Evolutionary conservation across 2,888 invertebrate species (phyloP), one percentile per base, ranked within the genome.

Genomic region (Phrixothrix hirtus): DNA sequence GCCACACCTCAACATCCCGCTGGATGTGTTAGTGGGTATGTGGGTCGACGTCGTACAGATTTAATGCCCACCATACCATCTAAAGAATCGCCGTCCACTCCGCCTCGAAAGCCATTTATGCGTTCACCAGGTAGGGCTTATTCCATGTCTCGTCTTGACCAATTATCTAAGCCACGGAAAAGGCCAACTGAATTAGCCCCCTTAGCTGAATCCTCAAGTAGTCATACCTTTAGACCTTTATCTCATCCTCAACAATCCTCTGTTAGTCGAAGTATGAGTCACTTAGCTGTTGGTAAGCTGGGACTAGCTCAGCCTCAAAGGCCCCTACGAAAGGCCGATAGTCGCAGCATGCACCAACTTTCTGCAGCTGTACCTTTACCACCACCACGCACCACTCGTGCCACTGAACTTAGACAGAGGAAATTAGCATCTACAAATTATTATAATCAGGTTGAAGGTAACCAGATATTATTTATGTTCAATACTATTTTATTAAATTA

Each of bases 71-170:
- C 93, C 66, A 83, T 90, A 76, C 92, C 92, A 65, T 86, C 86
- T 57, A 79, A 86, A 67, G 87, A 87, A 69, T 75, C 65, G 75
- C 75, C 69, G 34, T 54, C 77, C 7, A 56, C 79, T 67, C 74
- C 79, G 66, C 78, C 80, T 64, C 74, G 73, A 64, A 80, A 75
- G 66, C 72, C 75, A 55, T 72, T 76, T 59, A 73, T 73, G 61
- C 72, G 75, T 58, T 76, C 74, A 68, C 84, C 84, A 87, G 88
- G 88, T 85, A 92, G 93, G 84, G 92, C 93, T 72, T 89, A 89
- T 81, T 92, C 92, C 77, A 92, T 94, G 92, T 89, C 92, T 72
- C 87, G 94, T 68, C 85, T 94, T 81, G 94, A 94, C 84, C 86
- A 87, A 75, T 82, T 89, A 76, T 83, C 89, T 66, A 85, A 84